Conservation (phyloP, 2,113 vertebrate genomes). For the Pardalotus punctatus region DNA sequence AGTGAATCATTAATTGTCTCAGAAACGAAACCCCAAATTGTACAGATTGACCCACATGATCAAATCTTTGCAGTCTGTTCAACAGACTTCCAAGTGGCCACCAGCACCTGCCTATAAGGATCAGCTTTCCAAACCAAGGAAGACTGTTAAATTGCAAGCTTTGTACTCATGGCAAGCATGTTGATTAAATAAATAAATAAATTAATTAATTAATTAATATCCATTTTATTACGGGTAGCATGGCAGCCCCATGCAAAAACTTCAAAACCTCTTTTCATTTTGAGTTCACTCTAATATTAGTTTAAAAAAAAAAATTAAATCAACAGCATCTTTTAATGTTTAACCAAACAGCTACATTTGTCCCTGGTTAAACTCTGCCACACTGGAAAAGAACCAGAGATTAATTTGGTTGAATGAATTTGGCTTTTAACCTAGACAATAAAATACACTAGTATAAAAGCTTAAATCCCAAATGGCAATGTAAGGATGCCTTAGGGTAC, state of each 20-base stretch:
- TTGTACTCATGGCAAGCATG: neutral
- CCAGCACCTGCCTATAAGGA: neutral
- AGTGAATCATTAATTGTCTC: neutral
- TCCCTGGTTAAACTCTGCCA: slow-evolving; percentile 45
- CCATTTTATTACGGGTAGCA: neutral
- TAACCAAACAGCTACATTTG: slow-evolving; percentile 11
- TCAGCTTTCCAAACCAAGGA: neutral
- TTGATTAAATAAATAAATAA: neutral
- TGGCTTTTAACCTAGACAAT: slow-evolving; percentile 55
- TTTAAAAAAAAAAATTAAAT: slow-evolving; percentile 7
- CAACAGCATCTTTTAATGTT: slow-evolving; percentile 8
- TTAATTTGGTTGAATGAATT: slow-evolving; percentile 52
- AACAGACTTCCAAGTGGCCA: neutral
- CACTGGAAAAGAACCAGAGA: slow-evolving; percentile 47
- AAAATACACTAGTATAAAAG: slow-evolving; percentile 49
- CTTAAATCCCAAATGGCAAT: slow-evolving; percentile 19
- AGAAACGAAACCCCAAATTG: neutral
- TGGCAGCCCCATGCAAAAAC: neutral
- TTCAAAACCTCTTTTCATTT: slow-evolving; percentile 3
- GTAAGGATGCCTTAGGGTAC: slow-evolving; percentile 21
- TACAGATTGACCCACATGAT: neutral
- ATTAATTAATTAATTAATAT: too few species aligned
- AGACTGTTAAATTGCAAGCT: neutral
- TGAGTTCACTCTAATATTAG: neutral
- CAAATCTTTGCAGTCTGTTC: neutral